Evolutionary conservation across 35 echinoderm and acorn worm genomes (phyloP).

Genomic region (Amphiura filiformis): DNA sequence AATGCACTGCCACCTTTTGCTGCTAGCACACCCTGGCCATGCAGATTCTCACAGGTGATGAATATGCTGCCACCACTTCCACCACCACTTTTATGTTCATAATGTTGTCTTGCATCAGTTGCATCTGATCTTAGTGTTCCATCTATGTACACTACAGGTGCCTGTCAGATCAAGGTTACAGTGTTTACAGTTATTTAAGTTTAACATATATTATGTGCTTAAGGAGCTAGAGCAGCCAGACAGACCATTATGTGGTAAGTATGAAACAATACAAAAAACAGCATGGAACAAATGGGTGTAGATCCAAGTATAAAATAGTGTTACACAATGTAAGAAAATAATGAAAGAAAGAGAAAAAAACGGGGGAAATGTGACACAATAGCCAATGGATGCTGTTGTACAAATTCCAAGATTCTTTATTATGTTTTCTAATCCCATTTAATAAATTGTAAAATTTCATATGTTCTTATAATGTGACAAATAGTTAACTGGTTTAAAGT

Average conservation of each 20-base stretch:
- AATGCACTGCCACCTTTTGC: background rate
- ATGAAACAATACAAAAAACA: no score
- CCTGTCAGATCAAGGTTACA: background rate
- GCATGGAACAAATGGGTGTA: background rate
- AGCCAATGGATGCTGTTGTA: no score
- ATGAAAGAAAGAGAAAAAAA: background rate
- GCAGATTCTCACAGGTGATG: constrained; percentile 18
- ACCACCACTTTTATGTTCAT: constrained; percentile 58
- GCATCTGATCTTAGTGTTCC: constrained; percentile 58
- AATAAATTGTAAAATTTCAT: no score
- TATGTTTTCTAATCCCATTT: no score
- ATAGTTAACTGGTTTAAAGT: no score
- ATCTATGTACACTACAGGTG: constrained; percentile 58
- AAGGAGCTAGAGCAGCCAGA: no score
- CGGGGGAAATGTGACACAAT: no score
- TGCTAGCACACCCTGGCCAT: constrained; percentile 48
- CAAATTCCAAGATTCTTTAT: no score
- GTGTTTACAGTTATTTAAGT: background rate
- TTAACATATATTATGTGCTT: background rate
- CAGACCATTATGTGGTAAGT: no score
- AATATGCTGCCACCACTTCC: constrained; percentile 76
- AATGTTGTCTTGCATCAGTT: background rate
- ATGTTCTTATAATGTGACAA: no score
- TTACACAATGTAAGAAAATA: background rate
- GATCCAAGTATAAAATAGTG: background rate